Evolutionary conservation across 1,140 invertebrate genomes (phyloP), one percentile per base, ranked within the genome.

Genomic region (Dreissena polymorpha): DNA sequence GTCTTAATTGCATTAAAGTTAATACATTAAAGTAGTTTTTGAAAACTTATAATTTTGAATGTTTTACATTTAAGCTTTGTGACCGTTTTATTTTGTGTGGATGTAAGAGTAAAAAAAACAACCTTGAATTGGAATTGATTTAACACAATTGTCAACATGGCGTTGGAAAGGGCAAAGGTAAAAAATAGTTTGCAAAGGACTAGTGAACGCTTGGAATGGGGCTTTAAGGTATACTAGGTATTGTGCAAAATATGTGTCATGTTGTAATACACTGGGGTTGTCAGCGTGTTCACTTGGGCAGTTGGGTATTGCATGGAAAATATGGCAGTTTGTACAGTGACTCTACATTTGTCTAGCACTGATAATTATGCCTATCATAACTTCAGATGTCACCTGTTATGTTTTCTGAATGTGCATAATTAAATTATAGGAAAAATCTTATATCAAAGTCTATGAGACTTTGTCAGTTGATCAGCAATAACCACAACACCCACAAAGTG

Each of bases 131-230:
- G n/a, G n/a, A n/a, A n/a, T n/a, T n/a, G n/a, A n/a, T n/a, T n/a
- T n/a, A n/a, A n/a, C n/a, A n/a, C n/a, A n/a, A n/a, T n/a, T n/a
- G n/a, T n/a, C n/a, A n/a, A n/a, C n/a, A 91, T 91, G 90, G 90
- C 90, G 39, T 74, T 91, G 39, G 87, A 91, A 84, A 80, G 90
- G 57, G 90, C 89, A 21, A 91, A 91, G 89, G 90, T 91, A 73
- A 86, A 69, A 53, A 80, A 60, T 29, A 55, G 70, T 80, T 80
- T 13, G 55, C 18, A 27, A 27, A 67, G 27, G 64, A 63, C 50
- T 39, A 51, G 67, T 57, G 85, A 27, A 65, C 65, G 21, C 10
- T 63, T 72, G 57, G 39, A 39, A 70, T 73, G 57, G 67, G 69
- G 27, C 64, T 68, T 50, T 69, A 51, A 10, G 39, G 50, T 10